Evolutionary conservation across 92 coral and sea anemone species (phyloP).

Genomic region (Parazoanthus atlanticus): DNA sequence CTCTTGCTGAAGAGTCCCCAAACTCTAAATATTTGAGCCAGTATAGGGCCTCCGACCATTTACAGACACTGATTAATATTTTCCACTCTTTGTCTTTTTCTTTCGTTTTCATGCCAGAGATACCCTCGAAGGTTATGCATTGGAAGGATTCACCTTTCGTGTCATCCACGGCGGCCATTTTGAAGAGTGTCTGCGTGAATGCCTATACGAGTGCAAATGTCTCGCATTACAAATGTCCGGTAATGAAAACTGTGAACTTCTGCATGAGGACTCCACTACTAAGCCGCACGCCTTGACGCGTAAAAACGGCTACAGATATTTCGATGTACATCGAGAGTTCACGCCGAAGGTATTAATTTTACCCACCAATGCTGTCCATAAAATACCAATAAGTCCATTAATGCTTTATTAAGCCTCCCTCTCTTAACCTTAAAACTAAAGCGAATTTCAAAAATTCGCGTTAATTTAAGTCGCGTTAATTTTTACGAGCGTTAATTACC

Average conservation of each 20-base stretch:
- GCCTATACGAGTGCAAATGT: background rate
- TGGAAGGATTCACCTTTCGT: background rate
- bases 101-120: background rate
- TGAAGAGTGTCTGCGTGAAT: slow-evolving; percentile 1
- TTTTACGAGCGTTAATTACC: too few relatives aligned
- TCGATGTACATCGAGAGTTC: background rate
- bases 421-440: too few relatives aligned
- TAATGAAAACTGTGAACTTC: background rate
- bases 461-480: too few relatives aligned
- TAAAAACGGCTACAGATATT: background rate
- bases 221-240: background rate
- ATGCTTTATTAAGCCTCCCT: too few relatives aligned
- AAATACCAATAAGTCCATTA: too few relatives aligned
- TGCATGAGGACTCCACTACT: background rate
- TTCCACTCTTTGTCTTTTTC: background rate
- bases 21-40: background rate
- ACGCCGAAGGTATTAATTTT: too few relatives aligned
- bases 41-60: background rate
- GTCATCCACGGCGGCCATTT: background rate
- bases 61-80: background rate
- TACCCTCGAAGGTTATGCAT: background rate
- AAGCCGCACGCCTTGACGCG: background rate
- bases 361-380: too few relatives aligned
- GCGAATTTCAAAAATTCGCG: too few relatives aligned
- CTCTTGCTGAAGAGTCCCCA: too few relatives aligned